Evolutionary conservation across 2,113 vertebrate species (phyloP).

Genomic region (Cottus gobio): DNA sequence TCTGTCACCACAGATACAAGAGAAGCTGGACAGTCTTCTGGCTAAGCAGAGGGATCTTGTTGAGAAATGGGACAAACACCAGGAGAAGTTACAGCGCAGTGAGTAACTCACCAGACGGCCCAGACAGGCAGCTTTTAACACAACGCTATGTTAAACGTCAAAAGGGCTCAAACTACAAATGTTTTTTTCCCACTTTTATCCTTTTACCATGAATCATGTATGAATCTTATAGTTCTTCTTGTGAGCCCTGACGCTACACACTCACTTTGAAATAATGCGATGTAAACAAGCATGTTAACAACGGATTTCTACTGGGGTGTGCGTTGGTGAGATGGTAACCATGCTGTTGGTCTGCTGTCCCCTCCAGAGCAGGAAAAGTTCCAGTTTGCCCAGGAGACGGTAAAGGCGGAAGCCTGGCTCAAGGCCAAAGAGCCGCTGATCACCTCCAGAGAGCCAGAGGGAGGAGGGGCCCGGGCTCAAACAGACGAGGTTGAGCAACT

Average conservation of each 20-base stretch:
- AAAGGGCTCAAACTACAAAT: conserved; percentile 25
- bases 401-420: conserved; percentile 90
- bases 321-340: conserved; percentile 20
- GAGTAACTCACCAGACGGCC: conserved; percentile 59
- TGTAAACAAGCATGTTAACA: background rate
- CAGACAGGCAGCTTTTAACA: conserved; percentile 20
- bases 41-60: conserved; percentile 89
- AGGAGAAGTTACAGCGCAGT: conserved; percentile 91
- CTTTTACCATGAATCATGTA: conserved; percentile 31
- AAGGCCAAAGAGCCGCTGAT: conserved; percentile 90
- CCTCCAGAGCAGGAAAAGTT: conserved; percentile 88
- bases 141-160: conserved; percentile 32
- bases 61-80: conserved; percentile 92
- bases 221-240: conserved; percentile 25
- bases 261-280: background rate
- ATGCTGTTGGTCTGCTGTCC: conserved; percentile 40
- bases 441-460: conserved; percentile 74
- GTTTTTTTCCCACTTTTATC: conserved; percentile 4
- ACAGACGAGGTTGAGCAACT: conserved; percentile 93
- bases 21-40: conserved; percentile 91
- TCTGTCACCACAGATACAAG: conserved; percentile 84
- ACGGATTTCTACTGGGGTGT: background rate
- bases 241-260: conserved; percentile 9
- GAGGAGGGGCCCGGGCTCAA: conserved; percentile 84
- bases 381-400: conserved; percentile 88